Evolutionary conservation across 2,113 vertebrate genomes (phyloP), one percentile per base, ranked within the genome.

Genomic region (Nothobranchius kuhntae): DNA sequence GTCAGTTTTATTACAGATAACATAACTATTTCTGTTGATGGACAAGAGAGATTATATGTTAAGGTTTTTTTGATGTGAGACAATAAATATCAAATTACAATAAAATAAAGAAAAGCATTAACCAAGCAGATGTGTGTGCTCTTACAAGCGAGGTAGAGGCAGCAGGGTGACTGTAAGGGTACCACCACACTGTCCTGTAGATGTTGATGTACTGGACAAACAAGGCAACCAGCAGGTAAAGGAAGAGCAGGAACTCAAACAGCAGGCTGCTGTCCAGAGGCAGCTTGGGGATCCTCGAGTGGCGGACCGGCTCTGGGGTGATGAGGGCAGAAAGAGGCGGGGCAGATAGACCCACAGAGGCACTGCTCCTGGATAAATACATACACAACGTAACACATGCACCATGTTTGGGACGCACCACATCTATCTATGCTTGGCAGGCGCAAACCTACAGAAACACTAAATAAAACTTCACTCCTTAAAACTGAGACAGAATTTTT

Each of bases 181-280:
- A 98, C 97, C 98, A 99, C 98, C 98, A 99, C 73, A 99, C 96
- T 0, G 97, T 98, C 91, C 98, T 96, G 92, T 99, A 99, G 81
- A 99, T 99, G 91, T 99, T 99, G 68, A 99, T 97, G 82, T 99
- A 98, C 77, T 99, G 98, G 85, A 98, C 96, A 75, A 98, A 98
- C 65, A 99, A 92, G 44, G 97, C 96, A 86, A 99, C 95, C 89
- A 98, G 89, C 68, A 99, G 85, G 79, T 99, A 99, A 42, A 98
- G 94, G 85, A 99, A 98, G 86, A 99, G 97, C 51, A 99, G 93
- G 89, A 98, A 94, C 85, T 99, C 98, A 83, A 99, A 99, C 71
- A 98, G 92, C 53, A 99, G 92, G 61, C 93, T 94, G 83, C 96
- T 94, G 89, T 98, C 97, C 87, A 96, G 79, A 0, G 98, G 97